Evolutionary conservation across 2,888 invertebrate genomes (phyloP).

Genomic region (Pycnomerus fuliginosus): DNA sequence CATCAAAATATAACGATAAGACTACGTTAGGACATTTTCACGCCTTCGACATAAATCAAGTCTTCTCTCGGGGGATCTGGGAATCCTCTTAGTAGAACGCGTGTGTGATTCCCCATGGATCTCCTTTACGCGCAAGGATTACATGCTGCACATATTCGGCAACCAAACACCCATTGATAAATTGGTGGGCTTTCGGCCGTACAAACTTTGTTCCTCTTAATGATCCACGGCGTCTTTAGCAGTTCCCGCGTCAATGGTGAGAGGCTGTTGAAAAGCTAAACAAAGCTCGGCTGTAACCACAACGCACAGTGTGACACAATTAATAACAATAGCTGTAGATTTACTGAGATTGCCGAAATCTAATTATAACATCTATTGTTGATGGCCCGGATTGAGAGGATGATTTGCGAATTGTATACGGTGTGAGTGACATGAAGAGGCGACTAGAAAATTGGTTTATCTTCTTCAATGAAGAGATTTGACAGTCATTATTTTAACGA

Average conservation of each 20-base stretch:
- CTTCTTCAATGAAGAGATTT: slow-evolving; percentile 45
- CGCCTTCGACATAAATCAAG: slow-evolving; percentile 51
- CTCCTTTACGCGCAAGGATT: slow-evolving; percentile 43
- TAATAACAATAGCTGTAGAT: background rate
- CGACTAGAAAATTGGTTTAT: slow-evolving; percentile 46
- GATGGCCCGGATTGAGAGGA: slow-evolving; percentile 35
- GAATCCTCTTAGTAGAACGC: slow-evolving; percentile 49
- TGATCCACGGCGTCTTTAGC: too few species aligned
- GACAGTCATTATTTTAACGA: slow-evolving; percentile 45
- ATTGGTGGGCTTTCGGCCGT: slow-evolving; percentile 31
- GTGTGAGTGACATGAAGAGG: slow-evolving; percentile 46
- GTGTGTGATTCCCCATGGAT: slow-evolving; percentile 45
- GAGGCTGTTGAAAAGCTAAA: slow-evolving; percentile 9
- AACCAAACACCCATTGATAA: slow-evolving; percentile 38
- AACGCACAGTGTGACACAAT: too few species aligned
- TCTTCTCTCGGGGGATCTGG: slow-evolving; percentile 42
- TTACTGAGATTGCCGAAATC: slow-evolving; percentile 32
- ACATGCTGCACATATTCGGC: slow-evolving; percentile 35
- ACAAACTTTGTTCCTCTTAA: slow-evolving; percentile 2
- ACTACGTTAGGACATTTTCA: slow-evolving; percentile 46
- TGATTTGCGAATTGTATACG: slow-evolving; percentile 40
- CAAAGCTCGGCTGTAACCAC: slow-evolving; percentile 9
- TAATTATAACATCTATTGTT: slow-evolving; percentile 41
- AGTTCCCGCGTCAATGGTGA: slow-evolving; percentile 3
- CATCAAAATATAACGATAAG: slow-evolving; percentile 50